A percentile compares a stretch with the other conserved stretches of the same genome.
Evolutionary conservation across 2,113 vertebrate species (phyloP).

Genomic region (Peromyscus californicus): DNA sequence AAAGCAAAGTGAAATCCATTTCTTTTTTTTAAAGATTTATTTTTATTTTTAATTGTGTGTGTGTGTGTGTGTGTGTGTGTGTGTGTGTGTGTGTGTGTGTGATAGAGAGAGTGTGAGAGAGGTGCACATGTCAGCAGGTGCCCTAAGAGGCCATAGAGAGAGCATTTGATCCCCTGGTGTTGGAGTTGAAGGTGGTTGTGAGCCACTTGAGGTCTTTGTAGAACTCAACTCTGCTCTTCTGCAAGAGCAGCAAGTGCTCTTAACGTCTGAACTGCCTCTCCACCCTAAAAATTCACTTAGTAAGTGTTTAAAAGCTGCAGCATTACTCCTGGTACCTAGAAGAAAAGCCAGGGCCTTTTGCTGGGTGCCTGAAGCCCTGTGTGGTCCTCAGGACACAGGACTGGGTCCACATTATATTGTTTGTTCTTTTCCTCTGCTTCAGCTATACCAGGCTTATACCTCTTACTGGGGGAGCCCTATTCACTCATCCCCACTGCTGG

Average conservation of each 20-base stretch:
- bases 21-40: background rate
- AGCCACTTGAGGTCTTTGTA: background rate
- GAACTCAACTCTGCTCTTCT: background rate
- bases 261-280: too few species aligned
- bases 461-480: background rate
- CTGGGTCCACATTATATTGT: background rate
- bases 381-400: background rate
- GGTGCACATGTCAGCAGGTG: background rate
- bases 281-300: background rate
- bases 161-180: too few species aligned
- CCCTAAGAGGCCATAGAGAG: background rate
- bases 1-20: background rate
- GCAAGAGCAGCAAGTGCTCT: background rate
- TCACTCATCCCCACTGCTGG: too few species aligned
- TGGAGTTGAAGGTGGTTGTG: background rate
- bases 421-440: background rate
- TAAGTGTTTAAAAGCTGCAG: background rate
- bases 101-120: too few species aligned
- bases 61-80: background rate
- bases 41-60: background rate
- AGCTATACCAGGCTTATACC: rapidly evolving
- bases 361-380: too few species aligned
- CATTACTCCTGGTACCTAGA: background rate
- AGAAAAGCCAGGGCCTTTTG: background rate
- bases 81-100: background rate